Evolutionary conservation across 2,113 vertebrate species (phyloP), one percentile per base, ranked within the genome.

Genomic region (Eira barbara): DNA sequence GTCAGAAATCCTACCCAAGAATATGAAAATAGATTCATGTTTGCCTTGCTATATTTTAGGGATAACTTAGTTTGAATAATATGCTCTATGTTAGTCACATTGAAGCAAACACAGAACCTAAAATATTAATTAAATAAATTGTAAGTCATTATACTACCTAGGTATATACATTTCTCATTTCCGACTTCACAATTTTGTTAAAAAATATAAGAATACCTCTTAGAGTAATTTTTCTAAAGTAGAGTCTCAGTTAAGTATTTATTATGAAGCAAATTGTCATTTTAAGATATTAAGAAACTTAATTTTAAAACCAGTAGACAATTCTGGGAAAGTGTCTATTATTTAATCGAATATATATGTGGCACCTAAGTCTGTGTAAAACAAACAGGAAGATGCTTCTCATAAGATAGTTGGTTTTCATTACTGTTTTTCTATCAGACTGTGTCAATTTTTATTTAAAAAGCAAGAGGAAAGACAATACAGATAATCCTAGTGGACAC

Each of bases 1-100:
- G 92, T 95, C 94, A 98, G 96, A 98, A 98, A 97, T 91, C 94
- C 97, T 97, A 96, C 91, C 81, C 94, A 94, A 78, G 93, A 96
- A 97, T 96, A 74, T 7, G 0, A 94, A 96, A 98, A 81, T 71
- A 74, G 97, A 55, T 67, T 83, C 90, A 87, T 97, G 94, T 97
- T 97, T 97, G 78, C 84, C 95, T 88, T 97, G 91, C 39, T 79
- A 45, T 91, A 85, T 97, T 97, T 98, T 97, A 97, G 74, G 81
- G 94, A 78, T 96, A 98, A 98, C 89, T 95, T 88, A 92, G 89
- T n/a, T 85, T 47, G 17, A 93, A 97, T 93, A 96, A 91, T 73
- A 34, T 49, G n/a, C 31, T 87, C 93, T 23, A 93, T 88, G 94
- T 83, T 13, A 89, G 31, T 92, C 85, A 90, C 88, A 98, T 11